Conservation (phyloP, 2,113 vertebrate genomes). For the Cairina moschata region DNA sequence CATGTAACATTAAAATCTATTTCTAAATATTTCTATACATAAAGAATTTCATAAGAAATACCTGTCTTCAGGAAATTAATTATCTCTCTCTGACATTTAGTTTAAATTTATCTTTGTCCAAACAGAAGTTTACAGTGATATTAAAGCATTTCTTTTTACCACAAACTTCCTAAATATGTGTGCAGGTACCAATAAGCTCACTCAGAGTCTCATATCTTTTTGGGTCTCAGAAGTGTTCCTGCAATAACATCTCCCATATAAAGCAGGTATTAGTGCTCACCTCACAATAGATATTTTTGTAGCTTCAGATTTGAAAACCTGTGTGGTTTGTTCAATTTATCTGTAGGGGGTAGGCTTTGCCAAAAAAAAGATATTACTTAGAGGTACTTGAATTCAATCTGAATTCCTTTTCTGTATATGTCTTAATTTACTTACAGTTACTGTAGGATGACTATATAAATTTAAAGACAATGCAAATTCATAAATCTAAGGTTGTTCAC, state of each 20-base stretch:
- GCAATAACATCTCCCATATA: not conserved
- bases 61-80: not conserved
- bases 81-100: not conserved
- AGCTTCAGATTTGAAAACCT: not conserved
- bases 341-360: not conserved
- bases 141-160: not conserved
- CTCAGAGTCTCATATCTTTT: not conserved
- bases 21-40: not conserved
- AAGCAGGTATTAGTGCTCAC: not conserved
- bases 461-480: not conserved
- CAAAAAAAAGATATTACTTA: not conserved
- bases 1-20: not conserved
- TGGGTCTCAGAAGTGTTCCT: not conserved
- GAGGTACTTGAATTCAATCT: not conserved
- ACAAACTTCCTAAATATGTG: not conserved
- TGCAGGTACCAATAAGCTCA: not conserved
- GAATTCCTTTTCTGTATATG: not conserved
- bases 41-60: not conserved
- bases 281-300: not conserved
- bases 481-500: not conserved
- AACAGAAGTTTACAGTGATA: not conserved
- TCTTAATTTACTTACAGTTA: not conserved
- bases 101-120: not conserved
- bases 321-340: not conserved
- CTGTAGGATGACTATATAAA: not conserved